Evolutionary conservation across 2,113 vertebrate genomes (phyloP), one percentile per base, ranked within the genome.

Genomic region (Oreochromis tanganicae): DNA sequence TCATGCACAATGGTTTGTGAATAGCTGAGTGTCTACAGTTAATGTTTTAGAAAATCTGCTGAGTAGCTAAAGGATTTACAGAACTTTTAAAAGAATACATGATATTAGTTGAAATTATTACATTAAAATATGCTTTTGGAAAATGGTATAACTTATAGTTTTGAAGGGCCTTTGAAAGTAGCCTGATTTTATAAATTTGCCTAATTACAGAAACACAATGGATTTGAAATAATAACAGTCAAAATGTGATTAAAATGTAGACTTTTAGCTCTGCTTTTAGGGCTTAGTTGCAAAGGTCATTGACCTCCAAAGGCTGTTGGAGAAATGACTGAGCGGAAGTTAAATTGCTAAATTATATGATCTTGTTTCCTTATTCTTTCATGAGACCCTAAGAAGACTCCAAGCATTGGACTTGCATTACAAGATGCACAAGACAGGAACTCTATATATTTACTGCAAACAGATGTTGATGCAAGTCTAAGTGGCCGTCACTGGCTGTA

Each of bases 261-360:
- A 48, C 27, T 19, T 10, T 29, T 34, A 50, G 43, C 16, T 32
- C 43, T 36, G 61, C 32, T 36, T 50, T 50, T 50, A 78, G 24
- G 71, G 9, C 14, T 50, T 32, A 32, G 21, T 17, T 75, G 16
- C 9, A 50, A 29, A 75, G 9, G 4, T 50, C 71, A 0, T 0
- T 75, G 16, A 12, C 24, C 1, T 17, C 1, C 43, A 19, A 1
- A 73, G 13, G 14, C 16, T 75, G 2, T 50, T 12, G 24, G 43
- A 75, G 16, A 50, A 75, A 17, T 32, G 43, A 32, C 43, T 50
- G 71, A 75, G 1, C 0, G 1, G 9, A 29, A 78, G 43, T 50
- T 75, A 50, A 78, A 29, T 75, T 46, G n/a, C 3, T 27, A 46
- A 73, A 75, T 32, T 10, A 6, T 17, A 24, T 17, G 66, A 46